These are phyloP conservation scores for Temnopleurus reevesii DNA, from an alignment of 53 echinoderm and acorn worm genomes.

Conservation along the genomic window DNA sequence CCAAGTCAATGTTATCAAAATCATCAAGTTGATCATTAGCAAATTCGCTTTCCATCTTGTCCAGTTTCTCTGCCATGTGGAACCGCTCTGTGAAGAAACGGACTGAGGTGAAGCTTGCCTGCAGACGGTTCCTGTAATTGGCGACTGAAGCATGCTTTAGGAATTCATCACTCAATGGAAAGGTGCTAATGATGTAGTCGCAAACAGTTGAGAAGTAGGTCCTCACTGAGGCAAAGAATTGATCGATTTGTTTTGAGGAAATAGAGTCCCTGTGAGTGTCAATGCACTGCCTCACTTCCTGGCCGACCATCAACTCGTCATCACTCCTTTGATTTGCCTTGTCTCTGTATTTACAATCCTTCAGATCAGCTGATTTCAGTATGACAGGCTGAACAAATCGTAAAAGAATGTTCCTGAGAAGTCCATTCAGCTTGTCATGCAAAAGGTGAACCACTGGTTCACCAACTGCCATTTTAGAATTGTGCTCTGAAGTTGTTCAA, in stretches of 20 bases:
- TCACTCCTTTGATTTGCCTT: constrained; percentile 32
- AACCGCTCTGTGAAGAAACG: constrained; percentile 66
- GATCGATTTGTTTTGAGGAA: constrained; percentile 23
- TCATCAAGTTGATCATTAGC: constrained; percentile 54
- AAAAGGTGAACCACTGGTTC: constrained; percentile 70
- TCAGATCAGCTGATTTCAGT: constrained; percentile 51
- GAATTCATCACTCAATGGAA: constrained; percentile 63
- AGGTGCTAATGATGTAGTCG: constrained; percentile 65
- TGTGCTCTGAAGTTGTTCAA: too few relatives aligned
- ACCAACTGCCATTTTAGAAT: too few relatives aligned
- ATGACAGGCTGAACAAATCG: constrained; percentile 72
- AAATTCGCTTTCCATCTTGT: constrained; percentile 66
- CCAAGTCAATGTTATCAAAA: constrained; percentile 8
- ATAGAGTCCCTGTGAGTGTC: constrained; percentile 37
- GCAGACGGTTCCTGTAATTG: constrained; percentile 48
- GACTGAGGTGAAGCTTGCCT: constrained; percentile 52
- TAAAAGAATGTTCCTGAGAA: constrained; percentile 63
- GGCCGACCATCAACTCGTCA: constrained; percentile 58
- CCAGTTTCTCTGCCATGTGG: constrained; percentile 61
- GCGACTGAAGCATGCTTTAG: constrained; percentile 69
- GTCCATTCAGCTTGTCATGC: constrained; percentile 59
- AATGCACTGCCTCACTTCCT: constrained; percentile 45
- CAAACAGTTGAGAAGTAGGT: constrained; percentile 67
- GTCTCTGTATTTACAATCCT: constrained; percentile 40
- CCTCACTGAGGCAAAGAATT: constrained; percentile 59